These are phyloP conservation scores for Campopleginae sp. DNA, from an alignment of 2,888 invertebrate genomes.

Conservation along the genomic window DNA sequence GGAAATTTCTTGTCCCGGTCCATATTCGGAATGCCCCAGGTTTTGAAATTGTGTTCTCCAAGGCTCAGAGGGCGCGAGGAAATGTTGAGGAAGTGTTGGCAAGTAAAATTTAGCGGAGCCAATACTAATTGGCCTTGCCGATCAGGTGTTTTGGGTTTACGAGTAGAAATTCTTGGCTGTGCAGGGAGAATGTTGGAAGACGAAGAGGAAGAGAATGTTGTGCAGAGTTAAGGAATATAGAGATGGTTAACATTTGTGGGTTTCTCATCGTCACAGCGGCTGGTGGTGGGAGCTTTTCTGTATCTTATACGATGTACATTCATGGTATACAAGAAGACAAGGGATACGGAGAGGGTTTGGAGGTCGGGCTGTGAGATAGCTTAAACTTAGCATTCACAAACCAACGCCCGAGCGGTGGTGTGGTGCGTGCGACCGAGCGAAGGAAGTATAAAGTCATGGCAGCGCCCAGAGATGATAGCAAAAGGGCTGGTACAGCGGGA, in stretches of 20 bases:
- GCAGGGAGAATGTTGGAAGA: constrained; percentile 26
- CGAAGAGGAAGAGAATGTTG: constrained; percentile 3
- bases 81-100: constrained; percentile 49
- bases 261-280: constrained; percentile 31
- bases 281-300: constrained; percentile 22
- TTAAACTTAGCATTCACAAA: constrained; percentile 81
- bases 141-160: constrained; percentile 72
- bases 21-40: not conserved
- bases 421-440: constrained; percentile 52
- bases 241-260: constrained; percentile 24
- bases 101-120: constrained; percentile 39
- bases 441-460: constrained; percentile 39
- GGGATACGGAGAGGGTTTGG: constrained; percentile 56
- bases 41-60: not conserved
- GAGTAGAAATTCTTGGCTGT: constrained; percentile 31
- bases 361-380: constrained; percentile 74
- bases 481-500: constrained; percentile 15
- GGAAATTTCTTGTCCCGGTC: not conserved
- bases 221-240: not conserved
- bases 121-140: constrained; percentile 79
- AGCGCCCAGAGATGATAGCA: constrained; percentile 46
- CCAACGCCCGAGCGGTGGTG: constrained; percentile 74
- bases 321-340: constrained; percentile 22
- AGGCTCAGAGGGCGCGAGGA: constrained; percentile 62
- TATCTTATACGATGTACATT: constrained; percentile 9